phyloP scores from a whole-genome alignment of 1,140 invertebrate species.

The Diachasmimorpha longicaudata region DNA sequence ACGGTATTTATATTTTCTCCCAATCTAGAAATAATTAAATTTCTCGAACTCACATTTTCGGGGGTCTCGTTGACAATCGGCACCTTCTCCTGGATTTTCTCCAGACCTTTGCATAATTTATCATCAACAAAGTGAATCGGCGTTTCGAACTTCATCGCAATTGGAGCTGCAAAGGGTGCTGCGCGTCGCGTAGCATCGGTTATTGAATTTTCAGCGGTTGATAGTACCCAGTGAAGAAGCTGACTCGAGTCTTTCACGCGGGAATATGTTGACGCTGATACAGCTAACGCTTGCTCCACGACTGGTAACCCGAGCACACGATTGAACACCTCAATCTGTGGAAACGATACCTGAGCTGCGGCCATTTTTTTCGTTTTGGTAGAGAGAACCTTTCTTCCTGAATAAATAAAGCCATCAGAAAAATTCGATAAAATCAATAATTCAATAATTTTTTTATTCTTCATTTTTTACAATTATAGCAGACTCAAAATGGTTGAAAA shows the following conservation, averaged over 20 bases:
- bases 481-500: too few relatives aligned
- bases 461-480: too few relatives aligned
- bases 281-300: conserved; percentile 63
- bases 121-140: conserved; percentile 74
- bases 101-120: conserved; percentile 70
- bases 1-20: too few relatives aligned
- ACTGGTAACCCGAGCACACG: conserved; percentile 66
- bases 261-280: conserved; percentile 65
- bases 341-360: conserved; percentile 42
- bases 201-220: conserved; percentile 72
- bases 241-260: conserved; percentile 63
- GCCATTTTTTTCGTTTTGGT: conserved; percentile 33
- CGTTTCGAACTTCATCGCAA: conserved; percentile 65
- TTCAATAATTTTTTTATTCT: too few relatives aligned
- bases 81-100: conserved; percentile 71
- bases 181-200: conserved; percentile 66
- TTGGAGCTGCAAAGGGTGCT: conserved; percentile 63
- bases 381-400: too few relatives aligned
- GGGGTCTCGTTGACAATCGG: conserved; percentile 74
- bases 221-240: conserved; percentile 71
- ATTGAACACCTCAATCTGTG: conserved; percentile 65
- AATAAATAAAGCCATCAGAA: too few relatives aligned
- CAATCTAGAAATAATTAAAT: too few relatives aligned
- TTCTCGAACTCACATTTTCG: conserved; percentile 52
- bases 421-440: too few relatives aligned